Evolutionary conservation across 1,140 invertebrate genomes (phyloP).

Genomic region (Neelides sp.): DNA sequence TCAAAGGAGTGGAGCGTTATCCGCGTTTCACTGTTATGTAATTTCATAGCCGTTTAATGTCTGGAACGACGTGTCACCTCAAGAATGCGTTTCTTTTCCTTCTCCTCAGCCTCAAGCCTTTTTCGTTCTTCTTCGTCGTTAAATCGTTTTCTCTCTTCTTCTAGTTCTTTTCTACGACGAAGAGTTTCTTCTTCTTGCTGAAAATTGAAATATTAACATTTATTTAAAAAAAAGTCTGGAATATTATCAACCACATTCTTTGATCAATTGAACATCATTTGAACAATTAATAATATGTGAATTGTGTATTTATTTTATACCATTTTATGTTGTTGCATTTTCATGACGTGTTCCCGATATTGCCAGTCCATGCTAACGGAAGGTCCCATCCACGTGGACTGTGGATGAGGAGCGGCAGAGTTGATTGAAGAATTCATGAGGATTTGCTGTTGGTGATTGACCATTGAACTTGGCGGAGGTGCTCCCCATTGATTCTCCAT

Average conservation of each 20-base stretch:
- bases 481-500: conserved; percentile 10
- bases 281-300: not conserved
- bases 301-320: conserved; percentile 12
- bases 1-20: no score
- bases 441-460: conserved; percentile 3
- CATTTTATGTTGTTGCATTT: conserved; percentile 20
- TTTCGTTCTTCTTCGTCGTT: conserved; percentile 33
- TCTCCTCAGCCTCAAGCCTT: conserved; percentile 29
- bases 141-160: conserved; percentile 23
- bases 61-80: no score
- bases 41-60: no score
- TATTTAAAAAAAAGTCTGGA: not conserved
- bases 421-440: conserved; percentile 2
- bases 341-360: conserved; percentile 25
- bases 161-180: conserved; percentile 30
- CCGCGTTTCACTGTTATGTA: no score
- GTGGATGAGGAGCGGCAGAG: no score
- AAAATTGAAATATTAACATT: conserved; percentile 7
- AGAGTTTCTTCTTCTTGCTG: conserved; percentile 37
- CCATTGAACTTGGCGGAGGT: not conserved
- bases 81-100: no score
- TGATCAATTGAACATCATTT: not conserved
- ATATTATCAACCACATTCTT: not conserved
- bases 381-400: not conserved
- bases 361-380: conserved; percentile 20